phyloP scores from a whole-genome alignment of 2,888 invertebrate genomes.

The Boloria selene region DNA sequence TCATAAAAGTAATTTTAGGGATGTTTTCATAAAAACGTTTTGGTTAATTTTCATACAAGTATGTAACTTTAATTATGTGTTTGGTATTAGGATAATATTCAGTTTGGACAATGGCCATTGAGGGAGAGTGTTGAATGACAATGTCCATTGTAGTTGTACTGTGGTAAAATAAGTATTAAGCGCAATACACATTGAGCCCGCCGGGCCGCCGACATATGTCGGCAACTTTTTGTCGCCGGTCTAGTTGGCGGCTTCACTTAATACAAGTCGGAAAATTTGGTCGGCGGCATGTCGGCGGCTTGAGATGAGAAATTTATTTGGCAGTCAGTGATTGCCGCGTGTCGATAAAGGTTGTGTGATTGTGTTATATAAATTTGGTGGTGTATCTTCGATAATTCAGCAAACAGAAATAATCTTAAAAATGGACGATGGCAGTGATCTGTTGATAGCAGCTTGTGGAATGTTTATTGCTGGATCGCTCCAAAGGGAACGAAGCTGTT shows the following conservation, averaged over 20 bases:
- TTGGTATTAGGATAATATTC: no score
- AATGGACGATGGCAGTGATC: slow-evolving; percentile 4
- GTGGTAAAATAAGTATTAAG: slow-evolving; percentile 28
- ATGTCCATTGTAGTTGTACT: no score
- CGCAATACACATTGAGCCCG: no score
- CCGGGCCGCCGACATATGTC: neutral
- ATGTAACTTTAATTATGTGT: no score
- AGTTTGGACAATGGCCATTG: no score
- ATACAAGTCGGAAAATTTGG: slow-evolving; percentile 37
- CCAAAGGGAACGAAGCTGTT: slow-evolving; percentile 15
- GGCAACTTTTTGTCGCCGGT: slow-evolving; percentile 26
- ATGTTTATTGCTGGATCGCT: no score
- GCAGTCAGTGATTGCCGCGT: slow-evolving; percentile 35
- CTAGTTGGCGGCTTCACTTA: slow-evolving; percentile 23
- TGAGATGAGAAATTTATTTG: slow-evolving; percentile 35
- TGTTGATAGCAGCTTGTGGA: no score
- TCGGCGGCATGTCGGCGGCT: slow-evolving; percentile 28
- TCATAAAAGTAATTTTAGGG: no score
- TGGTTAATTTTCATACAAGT: no score
- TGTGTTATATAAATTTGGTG: slow-evolving; percentile 33
- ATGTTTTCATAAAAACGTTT: no score
- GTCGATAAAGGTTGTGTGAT: slow-evolving; percentile 34
- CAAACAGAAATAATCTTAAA: slow-evolving; percentile 25
- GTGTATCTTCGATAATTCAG: slow-evolving; percentile 34
- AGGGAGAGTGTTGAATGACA: no score